These are phyloP conservation scores for Valencia hispanica DNA, from an alignment of 2,797 vertebrate genomes.

Conservation along the genomic window DNA sequence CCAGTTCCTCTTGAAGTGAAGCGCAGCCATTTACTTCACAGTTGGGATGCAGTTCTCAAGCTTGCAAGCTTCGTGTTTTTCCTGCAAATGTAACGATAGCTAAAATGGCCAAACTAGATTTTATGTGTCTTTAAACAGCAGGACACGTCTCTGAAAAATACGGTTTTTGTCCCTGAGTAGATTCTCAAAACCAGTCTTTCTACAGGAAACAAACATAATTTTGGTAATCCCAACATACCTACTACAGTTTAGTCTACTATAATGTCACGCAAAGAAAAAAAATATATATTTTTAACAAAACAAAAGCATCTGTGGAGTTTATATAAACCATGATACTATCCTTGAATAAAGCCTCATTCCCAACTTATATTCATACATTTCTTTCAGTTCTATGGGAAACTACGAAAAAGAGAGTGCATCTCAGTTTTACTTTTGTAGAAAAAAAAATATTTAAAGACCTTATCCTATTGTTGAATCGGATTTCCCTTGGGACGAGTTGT, in stretches of 20 bases:
- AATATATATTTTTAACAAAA: background rate
- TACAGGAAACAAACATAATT: too few relatives aligned
- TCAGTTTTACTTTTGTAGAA: conserved; percentile 71
- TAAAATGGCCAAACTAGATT: background rate
- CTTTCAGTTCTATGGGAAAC: conserved; percentile 36
- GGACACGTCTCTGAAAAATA: too few relatives aligned
- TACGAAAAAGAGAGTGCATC: conserved; percentile 53
- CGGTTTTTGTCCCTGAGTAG: background rate
- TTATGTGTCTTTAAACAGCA: background rate
- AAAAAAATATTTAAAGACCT: conserved; percentile 75
- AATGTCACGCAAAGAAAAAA: too few relatives aligned
- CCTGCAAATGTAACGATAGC: background rate
- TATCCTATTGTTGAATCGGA: background rate
- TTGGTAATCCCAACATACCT: too few relatives aligned
- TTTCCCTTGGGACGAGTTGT: too few relatives aligned
- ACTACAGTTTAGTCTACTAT: background rate
- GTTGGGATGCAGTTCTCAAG: background rate
- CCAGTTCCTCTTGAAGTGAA: too few relatives aligned
- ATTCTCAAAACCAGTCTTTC: too few relatives aligned
- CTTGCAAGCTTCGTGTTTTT: background rate
- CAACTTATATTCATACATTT: background rate
- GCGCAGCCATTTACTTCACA: background rate
- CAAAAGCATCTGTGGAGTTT: background rate
- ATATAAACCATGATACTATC: background rate
- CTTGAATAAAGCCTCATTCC: background rate